Evolutionary conservation across 2,797 vertebrate genomes (phyloP), one percentile per base, ranked within the genome.

Genomic region (Crax fasciolata): DNA sequence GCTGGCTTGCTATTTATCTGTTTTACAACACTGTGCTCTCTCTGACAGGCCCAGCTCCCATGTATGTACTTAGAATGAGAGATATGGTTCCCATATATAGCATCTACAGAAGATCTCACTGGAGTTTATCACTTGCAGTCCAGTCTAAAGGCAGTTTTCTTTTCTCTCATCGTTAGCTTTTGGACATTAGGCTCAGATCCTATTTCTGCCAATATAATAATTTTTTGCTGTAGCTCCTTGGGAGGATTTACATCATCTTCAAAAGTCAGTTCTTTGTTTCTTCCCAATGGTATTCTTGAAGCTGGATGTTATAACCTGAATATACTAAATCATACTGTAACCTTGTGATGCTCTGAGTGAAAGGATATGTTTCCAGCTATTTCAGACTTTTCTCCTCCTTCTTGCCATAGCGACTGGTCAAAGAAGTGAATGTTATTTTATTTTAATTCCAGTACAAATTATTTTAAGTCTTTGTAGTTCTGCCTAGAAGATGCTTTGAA

Each of bases 201-300:
- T 91, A 84, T 91, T 85, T 93, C 70, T 87, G 80, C 72, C 57
- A 93, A 23, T 54, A 57, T 21, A 65, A 55, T 28, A 67, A 46
- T 85, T 39, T 87, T 25, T 73, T 83, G 20, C 71, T 62, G 4
- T 57, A 80, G 43, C 11, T 91, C 11, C 58, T 77, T 83, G 20
- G 61, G 49, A 92, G 38, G 51, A 77, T 90, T 96, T 80, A 65
- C 46, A 11, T 85, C 20, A 57, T 76, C 17, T 73, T 88, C 54
- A 58, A 46, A 38, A 83, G 28, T 48, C 61, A 80, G 23, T n/a
- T 21, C 41, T 46, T 8, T 14, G 46, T 55, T 94, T 90, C 43
- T 81, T 89, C 66, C 66, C 38, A 48, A 55, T 8, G 38, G 24
- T 35, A 55, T 10, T 66, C 79, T 75, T 80, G 58, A 76, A 83